Base-by-base conservation (phyloP, 2,888 invertebrate species). In the Priocnemis perturbator region DNA sequence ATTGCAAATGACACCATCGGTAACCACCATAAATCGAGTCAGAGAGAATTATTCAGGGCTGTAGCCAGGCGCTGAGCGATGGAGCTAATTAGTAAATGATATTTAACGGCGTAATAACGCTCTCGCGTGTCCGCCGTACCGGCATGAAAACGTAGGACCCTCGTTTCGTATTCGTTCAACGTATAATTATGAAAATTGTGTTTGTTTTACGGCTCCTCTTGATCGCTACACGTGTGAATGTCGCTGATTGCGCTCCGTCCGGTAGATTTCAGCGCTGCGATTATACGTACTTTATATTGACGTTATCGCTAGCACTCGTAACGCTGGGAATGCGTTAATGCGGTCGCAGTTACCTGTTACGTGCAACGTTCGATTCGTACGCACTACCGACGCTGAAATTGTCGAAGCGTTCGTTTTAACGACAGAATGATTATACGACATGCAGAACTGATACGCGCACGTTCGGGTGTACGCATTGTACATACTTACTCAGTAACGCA, bases 181-280 rank as follows among this genome's bases (percentile, higher is more conserved):
- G 68, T 73, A 71, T 81, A 83, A 85, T 84, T 83, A 84, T 77
- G 79, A 81, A 83, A 84, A 83, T 84, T 73, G 74, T 77, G 77
- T 82, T 83, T 81, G 70, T 68, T 82, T 75, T 75, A 73, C 66
- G 69, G 63, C 64, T 65, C 59, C 52, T 64, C 62, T 60, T 71
- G 77, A 71, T 78, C 66, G 78, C 72, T 70, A 78, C 78, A 78
- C 70, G 71, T 71, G 74, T 71, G 77, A 75, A 77, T 59, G 72
- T 61, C 58, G 52, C 45, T 56, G 64, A 61, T 73, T 68, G 68
- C 65, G 60, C 56, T 19, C 19, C 52, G 53, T 20, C 57, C 47
- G 44, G 45, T 60, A 63, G 73, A 74, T 71, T 60, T 50, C 50
- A 45, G 23, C 37, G 37, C 48, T 48, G 45, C 50, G 59, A 62